Conservation (phyloP, 64 coral and sea anemone genomes). For the Acropora yongei region DNA sequence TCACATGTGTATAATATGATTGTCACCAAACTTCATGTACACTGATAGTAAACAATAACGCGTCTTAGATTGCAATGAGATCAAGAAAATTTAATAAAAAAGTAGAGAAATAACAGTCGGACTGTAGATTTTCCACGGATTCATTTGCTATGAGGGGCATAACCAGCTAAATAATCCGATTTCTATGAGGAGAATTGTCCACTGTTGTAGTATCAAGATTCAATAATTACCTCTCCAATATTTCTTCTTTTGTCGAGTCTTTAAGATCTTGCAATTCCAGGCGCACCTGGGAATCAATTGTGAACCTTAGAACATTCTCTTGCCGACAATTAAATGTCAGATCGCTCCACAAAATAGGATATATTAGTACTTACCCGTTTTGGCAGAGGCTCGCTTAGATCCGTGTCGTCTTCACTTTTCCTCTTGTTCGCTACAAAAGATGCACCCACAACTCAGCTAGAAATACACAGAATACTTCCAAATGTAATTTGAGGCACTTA, state of each 20-base stretch:
- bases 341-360: not conserved
- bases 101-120: too few species aligned
- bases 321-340: not conserved
- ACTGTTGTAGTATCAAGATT: not conserved
- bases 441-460: conserved; percentile 11
- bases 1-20: too few species aligned
- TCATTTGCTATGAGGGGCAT: too few species aligned
- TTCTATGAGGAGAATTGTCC: too few species aligned
- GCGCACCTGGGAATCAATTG: conserved; percentile 19
- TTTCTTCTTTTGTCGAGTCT: conserved; percentile 31
- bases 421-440: conserved; percentile 66
- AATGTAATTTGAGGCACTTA: conserved; percentile 27
- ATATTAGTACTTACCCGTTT: conserved; percentile 73
- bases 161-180: too few species aligned
- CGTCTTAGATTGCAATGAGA: too few species aligned
- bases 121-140: too few species aligned
- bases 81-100: too few species aligned
- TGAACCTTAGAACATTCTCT: not conserved
- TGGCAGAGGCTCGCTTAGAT: conserved; percentile 53
- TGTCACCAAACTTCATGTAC: too few species aligned
- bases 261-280: conserved; percentile 50
- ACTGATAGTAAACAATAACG: too few species aligned
- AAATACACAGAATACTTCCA: not conserved
- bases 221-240: conserved; percentile 28
- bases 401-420: conserved; percentile 35